Conservation (phyloP, 2,113 vertebrate species). For the Sylvietta virens region DNA sequence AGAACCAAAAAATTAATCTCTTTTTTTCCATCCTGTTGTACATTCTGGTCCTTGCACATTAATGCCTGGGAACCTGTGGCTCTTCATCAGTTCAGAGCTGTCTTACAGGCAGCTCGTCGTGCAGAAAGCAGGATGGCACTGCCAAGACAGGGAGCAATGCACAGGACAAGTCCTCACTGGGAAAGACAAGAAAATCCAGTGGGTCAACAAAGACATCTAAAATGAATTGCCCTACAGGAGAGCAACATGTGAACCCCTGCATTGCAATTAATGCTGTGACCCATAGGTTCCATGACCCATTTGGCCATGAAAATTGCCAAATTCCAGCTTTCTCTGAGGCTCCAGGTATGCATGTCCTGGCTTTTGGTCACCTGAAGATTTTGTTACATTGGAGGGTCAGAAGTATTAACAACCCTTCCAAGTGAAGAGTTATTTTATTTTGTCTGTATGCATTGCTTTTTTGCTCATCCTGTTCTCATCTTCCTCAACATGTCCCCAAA, state of each 20-base stretch:
- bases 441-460: background rate
- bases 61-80: background rate
- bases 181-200: background rate
- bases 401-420: background rate
- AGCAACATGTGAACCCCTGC: fast-evolving
- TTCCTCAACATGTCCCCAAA: background rate
- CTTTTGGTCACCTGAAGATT: background rate
- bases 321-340: background rate
- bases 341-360: background rate
- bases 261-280: background rate
- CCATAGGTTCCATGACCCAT: background rate
- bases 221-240: background rate
- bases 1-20: background rate
- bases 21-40: background rate
- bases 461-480: background rate
- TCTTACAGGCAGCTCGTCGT: background rate
- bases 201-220: background rate
- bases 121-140: background rate
- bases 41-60: background rate
- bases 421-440: background rate
- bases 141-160: background rate
- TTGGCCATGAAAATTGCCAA: background rate
- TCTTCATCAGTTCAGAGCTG: background rate
- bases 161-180: background rate
- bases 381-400: background rate